A percentile compares a stretch with the other conserved stretches of the same genome.
Evolutionary conservation across 2,888 invertebrate genomes (phyloP).

Genomic region (Junonia oenone): DNA sequence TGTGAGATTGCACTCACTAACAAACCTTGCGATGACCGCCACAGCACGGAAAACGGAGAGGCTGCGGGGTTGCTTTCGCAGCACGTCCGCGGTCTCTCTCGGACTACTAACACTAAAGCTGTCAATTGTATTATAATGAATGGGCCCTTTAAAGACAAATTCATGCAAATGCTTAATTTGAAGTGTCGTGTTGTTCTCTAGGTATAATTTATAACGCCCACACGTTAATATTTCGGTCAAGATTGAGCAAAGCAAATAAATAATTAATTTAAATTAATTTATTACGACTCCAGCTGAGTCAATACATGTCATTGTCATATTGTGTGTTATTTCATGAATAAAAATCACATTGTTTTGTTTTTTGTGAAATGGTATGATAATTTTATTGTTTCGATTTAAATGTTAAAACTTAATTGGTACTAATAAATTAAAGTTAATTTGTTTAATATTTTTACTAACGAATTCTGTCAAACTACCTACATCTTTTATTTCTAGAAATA

Average conservation of each 20-base stretch:
- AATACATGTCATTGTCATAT: neutral
- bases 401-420: too few relatives aligned
- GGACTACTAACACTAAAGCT: neutral
- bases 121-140: neutral
- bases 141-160: neutral
- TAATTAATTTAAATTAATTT: neutral
- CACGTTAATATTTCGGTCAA: neutral
- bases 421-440: too few relatives aligned
- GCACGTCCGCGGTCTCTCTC: too few relatives aligned
- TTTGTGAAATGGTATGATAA: too few relatives aligned
- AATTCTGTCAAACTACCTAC: too few relatives aligned
- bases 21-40: too few relatives aligned
- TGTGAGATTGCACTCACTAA: too few relatives aligned
- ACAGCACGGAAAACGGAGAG: too few relatives aligned
- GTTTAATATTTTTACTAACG: too few relatives aligned
- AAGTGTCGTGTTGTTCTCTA: neutral
- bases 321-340: neutral
- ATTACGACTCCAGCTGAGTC: neutral
- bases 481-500: too few relatives aligned
- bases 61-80: too few relatives aligned
- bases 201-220: constrained; percentile 1
- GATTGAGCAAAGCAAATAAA: neutral
- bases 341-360: neutral
- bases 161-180: neutral
- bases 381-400: too few relatives aligned